A percentile compares a stretch with the other conserved stretches of the same genome.
These are phyloP conservation scores for Muschampia plurimacula DNA, from an alignment of 2,888 invertebrate species.

Conservation along the genomic window DNA sequence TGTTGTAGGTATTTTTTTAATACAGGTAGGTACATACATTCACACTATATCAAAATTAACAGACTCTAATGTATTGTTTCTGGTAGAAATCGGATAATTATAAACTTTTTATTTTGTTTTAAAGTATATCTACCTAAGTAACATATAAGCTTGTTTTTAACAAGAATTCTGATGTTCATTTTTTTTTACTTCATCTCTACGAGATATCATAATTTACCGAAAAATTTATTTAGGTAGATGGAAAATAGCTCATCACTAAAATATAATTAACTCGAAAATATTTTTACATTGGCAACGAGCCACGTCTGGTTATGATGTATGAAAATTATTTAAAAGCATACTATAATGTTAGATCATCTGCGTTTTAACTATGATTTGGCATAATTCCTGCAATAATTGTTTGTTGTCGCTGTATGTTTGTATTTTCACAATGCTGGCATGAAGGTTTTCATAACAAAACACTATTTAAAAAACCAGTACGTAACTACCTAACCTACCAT, in stretches of 20 bases:
- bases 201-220: neutral
- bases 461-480: too few relatives aligned
- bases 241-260: slow-evolving; percentile 17
- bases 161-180: neutral
- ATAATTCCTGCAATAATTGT: slow-evolving; percentile 47
- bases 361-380: slow-evolving; percentile 41
- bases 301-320: slow-evolving; percentile 28
- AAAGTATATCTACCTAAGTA: too few relatives aligned
- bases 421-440: neutral
- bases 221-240: neutral
- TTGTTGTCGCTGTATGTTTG: slow-evolving; percentile 33
- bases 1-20: too few relatives aligned
- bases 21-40: too few relatives aligned
- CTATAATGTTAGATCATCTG: slow-evolving; percentile 44
- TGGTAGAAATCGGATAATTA: too few relatives aligned
- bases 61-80: too few relatives aligned
- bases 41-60: too few relatives aligned
- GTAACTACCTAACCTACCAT: too few relatives aligned
- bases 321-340: slow-evolving; percentile 39
- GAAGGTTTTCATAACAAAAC: neutral
- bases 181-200: neutral
- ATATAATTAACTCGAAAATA: slow-evolving; percentile 17
- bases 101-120: too few relatives aligned
- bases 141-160: neutral
- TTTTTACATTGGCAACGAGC: slow-evolving; percentile 28